Evolutionary conservation across 1,140 invertebrate genomes (phyloP).

Genomic region (Bombus confusus): DNA sequence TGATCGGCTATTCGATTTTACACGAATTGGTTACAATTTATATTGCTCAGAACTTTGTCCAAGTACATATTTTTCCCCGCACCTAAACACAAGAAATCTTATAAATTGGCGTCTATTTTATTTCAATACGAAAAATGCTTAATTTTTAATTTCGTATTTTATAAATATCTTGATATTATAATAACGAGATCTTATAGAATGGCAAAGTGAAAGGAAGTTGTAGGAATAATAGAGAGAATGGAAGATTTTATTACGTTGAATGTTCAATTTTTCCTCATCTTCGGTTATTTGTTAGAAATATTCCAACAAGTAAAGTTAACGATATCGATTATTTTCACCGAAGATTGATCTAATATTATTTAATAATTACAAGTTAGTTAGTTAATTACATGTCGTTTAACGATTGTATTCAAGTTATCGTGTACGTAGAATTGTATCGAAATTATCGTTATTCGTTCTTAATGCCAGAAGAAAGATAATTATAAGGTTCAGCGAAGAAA

Average conservation of each 20-base stretch:
- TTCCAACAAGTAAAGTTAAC: no score
- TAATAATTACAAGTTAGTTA: no score
- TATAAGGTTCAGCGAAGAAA: slow-evolving; percentile 4
- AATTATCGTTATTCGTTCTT: background rate
- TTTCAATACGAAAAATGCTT: no score
- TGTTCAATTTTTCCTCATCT: no score
- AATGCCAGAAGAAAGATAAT: background rate
- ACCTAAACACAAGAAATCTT: background rate
- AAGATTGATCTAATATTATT: background rate
- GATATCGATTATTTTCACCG: no score
- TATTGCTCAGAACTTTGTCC: background rate
- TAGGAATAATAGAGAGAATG: no score
- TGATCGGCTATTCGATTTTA: background rate
- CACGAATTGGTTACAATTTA: background rate
- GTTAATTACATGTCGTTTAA: no score
- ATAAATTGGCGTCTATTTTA: background rate
- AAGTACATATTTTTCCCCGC: background rate
- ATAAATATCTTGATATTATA: background rate
- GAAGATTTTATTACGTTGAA: no score
- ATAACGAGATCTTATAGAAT: no score
- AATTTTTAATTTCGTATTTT: background rate
- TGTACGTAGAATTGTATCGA: background rate
- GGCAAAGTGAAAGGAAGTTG: background rate
- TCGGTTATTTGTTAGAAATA: background rate
- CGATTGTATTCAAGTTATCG: background rate